These are phyloP conservation scores for Helobdella robusta DNA, from an alignment of 2,888 invertebrate species.

Conservation along the genomic window DNA sequence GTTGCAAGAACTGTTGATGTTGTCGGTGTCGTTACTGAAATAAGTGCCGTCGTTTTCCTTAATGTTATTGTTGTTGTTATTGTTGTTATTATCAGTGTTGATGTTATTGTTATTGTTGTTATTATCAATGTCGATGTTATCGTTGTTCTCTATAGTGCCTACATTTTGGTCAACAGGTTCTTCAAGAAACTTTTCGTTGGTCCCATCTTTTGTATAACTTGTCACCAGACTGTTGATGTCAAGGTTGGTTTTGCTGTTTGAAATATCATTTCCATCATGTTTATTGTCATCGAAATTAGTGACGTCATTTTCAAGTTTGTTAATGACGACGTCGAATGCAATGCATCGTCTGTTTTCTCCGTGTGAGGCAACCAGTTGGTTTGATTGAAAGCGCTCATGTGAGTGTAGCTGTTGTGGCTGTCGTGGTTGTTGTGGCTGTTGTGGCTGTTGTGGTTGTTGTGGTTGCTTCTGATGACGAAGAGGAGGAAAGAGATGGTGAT, in stretches of 20 bases:
- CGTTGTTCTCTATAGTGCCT: neutral
- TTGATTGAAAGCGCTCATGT: neutral
- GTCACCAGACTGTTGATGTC: neutral
- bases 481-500: too few relatives aligned
- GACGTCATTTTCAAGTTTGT: neutral
- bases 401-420: neutral
- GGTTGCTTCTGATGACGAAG: too few relatives aligned
- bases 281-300: neutral
- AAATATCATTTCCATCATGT: neutral
- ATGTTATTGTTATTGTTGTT: neutral
- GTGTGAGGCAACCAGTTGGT: neutral
- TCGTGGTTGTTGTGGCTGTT: too few relatives aligned
- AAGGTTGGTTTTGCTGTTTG: neutral
- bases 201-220: neutral
- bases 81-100: neutral
- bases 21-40: neutral
- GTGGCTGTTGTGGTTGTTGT: too few relatives aligned
- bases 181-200: neutral
- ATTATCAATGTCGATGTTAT: neutral
- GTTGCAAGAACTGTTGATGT: neutral
- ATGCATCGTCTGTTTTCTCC: neutral
- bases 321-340: neutral
- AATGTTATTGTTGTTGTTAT: neutral
- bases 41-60: neutral
- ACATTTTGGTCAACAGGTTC: neutral